Base-by-base conservation (phyloP, 37 sponge, comb jelly and placozoan species). In the Beroe forskalii region DNA sequence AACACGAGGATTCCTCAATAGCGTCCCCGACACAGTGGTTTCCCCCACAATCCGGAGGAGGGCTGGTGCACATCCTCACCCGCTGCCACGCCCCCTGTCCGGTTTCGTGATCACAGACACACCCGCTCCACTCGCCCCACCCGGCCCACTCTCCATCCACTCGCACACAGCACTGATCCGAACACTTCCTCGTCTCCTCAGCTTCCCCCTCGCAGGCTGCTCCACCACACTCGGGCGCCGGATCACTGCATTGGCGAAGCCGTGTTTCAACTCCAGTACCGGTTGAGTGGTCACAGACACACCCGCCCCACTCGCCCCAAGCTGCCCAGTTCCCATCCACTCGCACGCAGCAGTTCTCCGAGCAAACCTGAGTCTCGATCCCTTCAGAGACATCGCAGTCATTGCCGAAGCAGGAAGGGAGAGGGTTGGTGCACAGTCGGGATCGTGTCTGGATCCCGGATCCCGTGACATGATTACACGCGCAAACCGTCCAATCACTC, bases 91-190 rank as follows among this genome's bases (percentile, higher is more conserved):
- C 17, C 4, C 66, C 66, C 4, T 4, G 25, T 8, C 66, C 66
- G 66, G 4, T 27, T 4, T 27, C 66, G 25, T 64, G 66, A 23
- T 64, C 31, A 64, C 66, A 64, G 24, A 3, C 4, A 64, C 66
- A 64, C 66, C 31, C 66, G 25, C 66, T 64, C 66, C 66, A 64
- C 31, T 64, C 66, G 4, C 66, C 66, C 66, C 66, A 64, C 25
- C 4, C 30, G 24, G 30, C 17, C 66, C 66, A 64, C 4, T 6
- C 30, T 8, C 66, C 66, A 22, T 64, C 66, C 31, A 64, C 31
- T 6, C 30, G 25, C 24, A 64, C 31, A 27, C 66, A 64, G 31
- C 66, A 64, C 31, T 64, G 66, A 8, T 64, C 66, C 25, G 25
- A 22, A 23, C 66, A 64, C 25, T 27, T 3, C 4, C 31, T 64